Evolutionary conservation across 2,888 invertebrate species (phyloP), one percentile per base, ranked within the genome.

Genomic region (Anodontia alba): DNA sequence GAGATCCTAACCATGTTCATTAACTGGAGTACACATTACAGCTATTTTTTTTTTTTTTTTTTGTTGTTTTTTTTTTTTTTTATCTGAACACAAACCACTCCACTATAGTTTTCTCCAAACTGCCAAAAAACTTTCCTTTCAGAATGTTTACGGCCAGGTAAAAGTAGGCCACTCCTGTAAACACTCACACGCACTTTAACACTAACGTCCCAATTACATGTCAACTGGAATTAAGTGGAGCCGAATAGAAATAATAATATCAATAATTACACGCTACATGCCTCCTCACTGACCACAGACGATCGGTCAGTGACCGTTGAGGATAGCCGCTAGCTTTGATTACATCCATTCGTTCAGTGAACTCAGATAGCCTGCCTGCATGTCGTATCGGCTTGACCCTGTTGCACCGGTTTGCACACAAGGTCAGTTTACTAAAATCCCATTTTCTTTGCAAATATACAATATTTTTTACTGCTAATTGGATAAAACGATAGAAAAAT

Each of bases 301-400:
- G 23, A 79, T 62, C 77, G 82, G 76, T 85, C 85, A 85, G 10
- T 82, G 85, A 85, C 85, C 80, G 77, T 66, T 20, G 43, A 10
- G 51, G 70, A 72, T 57, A 17, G 73, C 84, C 84, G 79, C 75
- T 73, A 81, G 84, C 76, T 66, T 69, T 20, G 51, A 54, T 71
- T 36, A 70, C 33, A 29, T 57, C 57, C 62, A 62, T 33, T 69
- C 57, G 81, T 62, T 42, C 71, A 76, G 49, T 76, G 78, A 78
- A 82, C 78, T 33, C 49, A 42, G 42, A 42, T 26, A 42, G 31
- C 62, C 74, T 57, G 31, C 62, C 74, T 57, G 81, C 86, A 86
- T 86, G 86, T 86, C 86, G 83, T 79, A 77, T 68, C 80, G 83
- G 73, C 83, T 81, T 76, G 76, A 77, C 76, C 84, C 78, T 72